A percentile compares a stretch with the other conserved stretches of the same genome.
phyloP scores from a whole-genome alignment of 2,113 vertebrate species.

The Eupsittula cactorum region DNA sequence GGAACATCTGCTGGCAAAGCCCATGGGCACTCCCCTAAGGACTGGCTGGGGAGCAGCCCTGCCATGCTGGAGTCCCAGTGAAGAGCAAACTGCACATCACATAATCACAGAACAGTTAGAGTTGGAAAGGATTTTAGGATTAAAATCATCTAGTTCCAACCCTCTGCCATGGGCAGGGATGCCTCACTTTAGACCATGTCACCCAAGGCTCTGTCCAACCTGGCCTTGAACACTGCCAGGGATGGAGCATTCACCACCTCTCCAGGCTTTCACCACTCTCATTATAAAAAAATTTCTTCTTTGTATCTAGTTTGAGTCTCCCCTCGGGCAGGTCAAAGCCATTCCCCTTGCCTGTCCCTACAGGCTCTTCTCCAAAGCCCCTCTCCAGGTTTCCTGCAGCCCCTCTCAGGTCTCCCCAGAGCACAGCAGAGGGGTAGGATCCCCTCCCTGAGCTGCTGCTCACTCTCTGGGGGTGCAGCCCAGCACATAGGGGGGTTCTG shows the following conservation, averaged over 20 bases:
- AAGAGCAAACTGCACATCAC: not conserved
- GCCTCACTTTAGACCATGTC: not conserved
- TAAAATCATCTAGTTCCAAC: not conserved
- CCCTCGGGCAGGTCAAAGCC: not conserved
- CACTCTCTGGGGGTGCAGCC: not conserved
- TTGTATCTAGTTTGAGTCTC: not conserved
- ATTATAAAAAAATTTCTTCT: not conserved
- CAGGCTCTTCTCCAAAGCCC: not conserved
- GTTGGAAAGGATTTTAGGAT: not conserved
- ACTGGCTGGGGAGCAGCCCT: not conserved
- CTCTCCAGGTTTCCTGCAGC: not conserved
- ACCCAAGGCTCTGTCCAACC: not conserved
- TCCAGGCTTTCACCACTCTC: not conserved
- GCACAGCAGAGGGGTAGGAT: not conserved
- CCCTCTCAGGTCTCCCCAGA: not conserved
- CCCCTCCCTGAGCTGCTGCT: not conserved
- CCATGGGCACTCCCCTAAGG: too few relatives aligned
- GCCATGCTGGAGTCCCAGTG: accelerated
- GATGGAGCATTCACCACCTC: not conserved
- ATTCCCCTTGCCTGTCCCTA: not conserved
- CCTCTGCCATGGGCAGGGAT: not conserved
- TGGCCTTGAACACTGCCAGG: not conserved
- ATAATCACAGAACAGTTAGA: not conserved
- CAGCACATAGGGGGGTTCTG: not conserved
- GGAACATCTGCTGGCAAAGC: not conserved